Evolutionary conservation across 2,888 invertebrate genomes (phyloP), one percentile per base, ranked within the genome.

Genomic region (Helicoverpa assulta): DNA sequence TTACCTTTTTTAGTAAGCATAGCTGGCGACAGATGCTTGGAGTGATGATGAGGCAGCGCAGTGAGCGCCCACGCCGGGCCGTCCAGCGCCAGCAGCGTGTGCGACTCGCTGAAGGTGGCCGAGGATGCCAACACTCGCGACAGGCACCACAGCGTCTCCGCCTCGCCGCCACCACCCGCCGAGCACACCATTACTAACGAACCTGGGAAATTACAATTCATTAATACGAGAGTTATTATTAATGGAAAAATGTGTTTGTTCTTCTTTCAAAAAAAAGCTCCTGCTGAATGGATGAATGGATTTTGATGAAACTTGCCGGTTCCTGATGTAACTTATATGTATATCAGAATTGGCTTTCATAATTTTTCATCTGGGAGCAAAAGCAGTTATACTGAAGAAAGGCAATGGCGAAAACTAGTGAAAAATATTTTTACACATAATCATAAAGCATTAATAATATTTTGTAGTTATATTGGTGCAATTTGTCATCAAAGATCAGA

Each of bases 51-150:
- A 1, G 94, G 94, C 64, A 96, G 81, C 7, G 94, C 91, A 0
- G 94, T 93, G 85, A 99, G 96, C 6, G 98, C 98, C 98, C 99
- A 98, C 0, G 98, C 98, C 8, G 98, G 97, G n/a, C 98, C 99
- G 89, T 98, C 98, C 1, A 99, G 94, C 33, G 97, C 97, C 53
- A 98, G 92, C 71, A 98, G 96, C 0, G 98, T 97, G 91, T 98
- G 97, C 0, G 97, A 97, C 90, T 98, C 98, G 78, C 97, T 93
- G 82, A 95, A 94, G 8, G 97, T 97, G 21, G 98, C 98, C 85
- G 98, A 97, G 12, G 83, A 85, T 0, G 97, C 96, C 51, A 98
- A 90, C 63, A 97, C 97, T 6, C 98, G 97, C 21, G 96, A 95
- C 74, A 96, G 80, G 68, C 96, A 96, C 96, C 96, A 96, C 61